Evolutionary conservation across 2,888 invertebrate genomes (phyloP).

Genomic region (Alsophila aescularia): DNA sequence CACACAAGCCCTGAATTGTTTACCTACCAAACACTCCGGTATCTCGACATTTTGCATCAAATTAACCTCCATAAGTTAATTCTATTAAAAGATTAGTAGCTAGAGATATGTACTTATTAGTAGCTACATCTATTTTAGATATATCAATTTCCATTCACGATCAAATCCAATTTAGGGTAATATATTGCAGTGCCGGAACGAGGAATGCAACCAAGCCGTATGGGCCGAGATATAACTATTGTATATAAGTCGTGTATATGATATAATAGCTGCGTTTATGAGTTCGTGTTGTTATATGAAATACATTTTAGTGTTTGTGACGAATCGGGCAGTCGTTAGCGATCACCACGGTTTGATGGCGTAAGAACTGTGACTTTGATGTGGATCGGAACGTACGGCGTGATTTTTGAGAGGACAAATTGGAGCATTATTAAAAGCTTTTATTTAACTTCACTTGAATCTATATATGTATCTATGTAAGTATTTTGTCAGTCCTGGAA

Average conservation of each 20-base stretch:
- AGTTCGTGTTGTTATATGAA: constrained; percentile 66
- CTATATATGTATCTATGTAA: too few species aligned
- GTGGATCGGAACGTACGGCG: constrained; percentile 41
- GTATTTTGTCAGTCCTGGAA: too few species aligned
- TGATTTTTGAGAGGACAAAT: constrained; percentile 34
- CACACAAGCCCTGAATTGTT: not conserved
- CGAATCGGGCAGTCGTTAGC: constrained; percentile 70
- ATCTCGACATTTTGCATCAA: constrained; percentile 6
- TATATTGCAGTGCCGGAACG: constrained; percentile 41
- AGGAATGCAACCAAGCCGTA: constrained; percentile 42
- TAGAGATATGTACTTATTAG: constrained; percentile 1
- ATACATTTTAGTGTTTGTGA: constrained; percentile 73
- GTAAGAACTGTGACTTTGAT: constrained; percentile 60
- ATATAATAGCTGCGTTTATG: constrained; percentile 44
- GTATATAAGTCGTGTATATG: constrained; percentile 45
- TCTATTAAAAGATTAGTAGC: not conserved
- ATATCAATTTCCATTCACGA: constrained; percentile 12
- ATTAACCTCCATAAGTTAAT: constrained; percentile 7
- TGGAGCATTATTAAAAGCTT: too few species aligned
- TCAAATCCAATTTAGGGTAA: constrained; percentile 33
- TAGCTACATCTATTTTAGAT: constrained; percentile 4
- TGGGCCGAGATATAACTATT: constrained; percentile 7
- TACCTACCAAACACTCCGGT: not conserved
- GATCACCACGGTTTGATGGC: constrained; percentile 67
- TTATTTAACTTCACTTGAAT: too few species aligned